These are phyloP conservation scores for Endotricha flammealis DNA, from an alignment of 2,888 invertebrate genomes.

Conservation along the genomic window DNA sequence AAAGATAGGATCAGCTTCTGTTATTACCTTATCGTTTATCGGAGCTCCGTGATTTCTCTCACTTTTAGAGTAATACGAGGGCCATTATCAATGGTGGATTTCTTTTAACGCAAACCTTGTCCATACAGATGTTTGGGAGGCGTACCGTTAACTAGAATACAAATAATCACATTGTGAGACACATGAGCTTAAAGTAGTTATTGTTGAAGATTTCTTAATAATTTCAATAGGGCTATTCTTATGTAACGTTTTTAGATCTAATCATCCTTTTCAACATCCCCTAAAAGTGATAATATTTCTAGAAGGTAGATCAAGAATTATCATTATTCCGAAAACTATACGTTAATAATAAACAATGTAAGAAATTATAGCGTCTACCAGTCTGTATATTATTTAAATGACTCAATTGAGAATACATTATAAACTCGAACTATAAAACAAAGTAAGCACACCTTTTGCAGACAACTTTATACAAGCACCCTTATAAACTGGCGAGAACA, in stretches of 20 bases:
- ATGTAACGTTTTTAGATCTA: neutral
- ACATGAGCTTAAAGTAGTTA: too few species aligned
- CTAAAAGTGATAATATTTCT: too few species aligned
- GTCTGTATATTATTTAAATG: too few species aligned
- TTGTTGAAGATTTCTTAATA: too few species aligned
- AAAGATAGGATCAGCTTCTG: constrained; percentile 73
- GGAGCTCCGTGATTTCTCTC: constrained; percentile 62
- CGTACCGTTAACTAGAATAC: constrained; percentile 62
- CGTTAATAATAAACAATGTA: too few species aligned
- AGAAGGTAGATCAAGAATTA: too few species aligned
- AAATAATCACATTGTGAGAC: constrained; percentile 41
- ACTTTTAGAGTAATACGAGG: constrained; percentile 67
- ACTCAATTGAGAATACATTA: too few species aligned
- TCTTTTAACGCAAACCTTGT: constrained; percentile 39
- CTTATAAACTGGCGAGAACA: neutral
- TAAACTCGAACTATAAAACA: neutral
- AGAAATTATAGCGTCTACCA: too few species aligned
- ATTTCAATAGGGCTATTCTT: too few species aligned
- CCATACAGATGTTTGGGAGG: constrained; percentile 66
- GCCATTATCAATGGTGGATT: constrained; percentile 52
- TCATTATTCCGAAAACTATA: too few species aligned
- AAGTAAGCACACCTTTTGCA: neutral
- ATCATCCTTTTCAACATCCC: neutral
- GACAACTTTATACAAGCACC: neutral
- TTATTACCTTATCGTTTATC: constrained; percentile 74